Conservation (phyloP, 2,113 vertebrate species). For the Archocentrus centrarchus region DNA sequence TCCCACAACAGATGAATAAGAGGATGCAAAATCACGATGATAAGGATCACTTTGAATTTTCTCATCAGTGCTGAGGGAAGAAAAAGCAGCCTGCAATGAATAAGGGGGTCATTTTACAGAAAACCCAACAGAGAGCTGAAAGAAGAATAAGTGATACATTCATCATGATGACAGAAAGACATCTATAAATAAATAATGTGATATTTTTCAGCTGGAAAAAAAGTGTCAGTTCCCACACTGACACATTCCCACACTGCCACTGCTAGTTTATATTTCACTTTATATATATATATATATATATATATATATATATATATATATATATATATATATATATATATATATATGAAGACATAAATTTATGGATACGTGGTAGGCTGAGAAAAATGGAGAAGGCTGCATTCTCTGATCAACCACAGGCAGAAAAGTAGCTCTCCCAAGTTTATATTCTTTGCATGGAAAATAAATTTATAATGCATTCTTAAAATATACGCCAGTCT, state of each 20-base stretch:
- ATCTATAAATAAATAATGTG: not conserved
- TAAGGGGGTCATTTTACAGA: accelerated
- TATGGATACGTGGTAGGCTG: not conserved
- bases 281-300: too few species aligned
- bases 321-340: too few species aligned
- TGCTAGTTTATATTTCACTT: too few species aligned
- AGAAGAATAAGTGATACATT: not conserved
- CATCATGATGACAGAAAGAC: not conserved
- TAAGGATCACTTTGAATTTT: too few species aligned
- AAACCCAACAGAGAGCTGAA: not conserved
- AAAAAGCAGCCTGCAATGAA: not conserved
- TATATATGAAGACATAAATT: not conserved
- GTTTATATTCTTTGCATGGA: too few species aligned
- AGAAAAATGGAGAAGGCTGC: not conserved
- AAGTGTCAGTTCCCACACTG: too few species aligned
- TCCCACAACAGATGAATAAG: not conserved
- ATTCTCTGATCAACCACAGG: not conserved
- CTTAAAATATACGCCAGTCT: not conserved
- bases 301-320: too few species aligned
- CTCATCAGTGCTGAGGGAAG: too few species aligned
- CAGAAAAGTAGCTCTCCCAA: too few species aligned
- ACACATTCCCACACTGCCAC: too few species aligned
- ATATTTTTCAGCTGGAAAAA: not conserved
- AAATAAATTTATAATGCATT: not conserved
- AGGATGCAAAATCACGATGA: too few species aligned